phyloP scores from a whole-genome alignment of 2,113 vertebrate species.

The Copsychus sechellarum region DNA sequence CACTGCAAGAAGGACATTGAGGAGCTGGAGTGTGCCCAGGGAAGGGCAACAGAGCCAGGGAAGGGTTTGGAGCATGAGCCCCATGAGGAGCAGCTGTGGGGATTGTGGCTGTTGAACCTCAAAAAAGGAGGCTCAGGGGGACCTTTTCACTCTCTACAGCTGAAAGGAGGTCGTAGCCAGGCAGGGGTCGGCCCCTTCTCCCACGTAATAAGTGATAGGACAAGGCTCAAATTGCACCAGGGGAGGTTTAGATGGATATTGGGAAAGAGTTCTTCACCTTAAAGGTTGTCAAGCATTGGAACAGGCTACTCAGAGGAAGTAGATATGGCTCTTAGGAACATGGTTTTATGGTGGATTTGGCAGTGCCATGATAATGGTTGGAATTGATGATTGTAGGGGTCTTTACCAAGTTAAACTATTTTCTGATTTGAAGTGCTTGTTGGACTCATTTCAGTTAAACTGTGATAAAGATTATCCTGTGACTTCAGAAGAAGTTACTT shows the following conservation, averaged over 20 bases:
- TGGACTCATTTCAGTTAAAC: neutral
- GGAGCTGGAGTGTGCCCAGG: neutral
- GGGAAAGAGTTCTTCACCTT: neutral
- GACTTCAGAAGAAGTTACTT: neutral
- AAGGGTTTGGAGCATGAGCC: neutral
- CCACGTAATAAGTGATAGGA: neutral
- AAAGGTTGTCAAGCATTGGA: neutral
- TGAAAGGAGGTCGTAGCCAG: neutral
- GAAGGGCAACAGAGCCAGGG: rapidly evolving
- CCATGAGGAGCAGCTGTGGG: neutral
- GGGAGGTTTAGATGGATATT: neutral
- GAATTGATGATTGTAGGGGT: neutral
- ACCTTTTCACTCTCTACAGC: neutral
- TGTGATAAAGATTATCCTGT: neutral
- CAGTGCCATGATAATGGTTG: neutral
- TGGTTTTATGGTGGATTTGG: neutral
- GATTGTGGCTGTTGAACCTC: neutral
- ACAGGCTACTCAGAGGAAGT: neutral
- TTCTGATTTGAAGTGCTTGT: neutral
- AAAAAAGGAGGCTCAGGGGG: neutral
- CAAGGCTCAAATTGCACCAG: neutral
- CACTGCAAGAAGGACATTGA: neutral
- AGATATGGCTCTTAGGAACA: neutral
- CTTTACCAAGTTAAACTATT: neutral
- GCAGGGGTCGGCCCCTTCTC: rapidly evolving